These are phyloP conservation scores for Pteropus rufus DNA, from an alignment of 2,797 vertebrate species.

Conservation along the genomic window DNA sequence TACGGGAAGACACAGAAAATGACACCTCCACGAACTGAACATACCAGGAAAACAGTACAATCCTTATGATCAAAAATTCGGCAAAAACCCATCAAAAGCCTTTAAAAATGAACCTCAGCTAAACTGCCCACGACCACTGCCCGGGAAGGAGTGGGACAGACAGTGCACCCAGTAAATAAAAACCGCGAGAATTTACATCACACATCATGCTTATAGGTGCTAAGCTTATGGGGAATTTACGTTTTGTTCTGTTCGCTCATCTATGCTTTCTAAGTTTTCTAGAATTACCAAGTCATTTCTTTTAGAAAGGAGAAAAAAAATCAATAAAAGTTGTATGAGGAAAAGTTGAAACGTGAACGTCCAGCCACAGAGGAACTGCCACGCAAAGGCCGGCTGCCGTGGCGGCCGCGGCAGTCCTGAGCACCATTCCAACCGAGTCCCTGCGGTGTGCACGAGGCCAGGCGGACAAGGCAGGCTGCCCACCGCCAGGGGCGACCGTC, in stretches of 20 bases:
- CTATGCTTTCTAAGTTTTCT: background rate
- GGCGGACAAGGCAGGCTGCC: fast-evolving
- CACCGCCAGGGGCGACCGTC: fast-evolving
- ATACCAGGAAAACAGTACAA: background rate
- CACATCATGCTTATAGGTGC: no score
- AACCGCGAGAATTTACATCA: background rate
- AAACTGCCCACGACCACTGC: fast-evolving
- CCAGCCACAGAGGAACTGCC: no score
- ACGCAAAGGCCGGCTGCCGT: no score
- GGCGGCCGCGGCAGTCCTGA: no score
- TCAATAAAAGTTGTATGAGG: background rate
- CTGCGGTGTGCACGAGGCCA: background rate
- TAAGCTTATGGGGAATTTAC: no score
- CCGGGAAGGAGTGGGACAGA: fast-evolving
- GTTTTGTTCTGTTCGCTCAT: background rate
- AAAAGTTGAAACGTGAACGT: background rate
- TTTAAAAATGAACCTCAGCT: background rate
- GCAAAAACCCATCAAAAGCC: background rate
- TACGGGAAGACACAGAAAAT: background rate
- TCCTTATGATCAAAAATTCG: background rate
- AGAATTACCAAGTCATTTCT: background rate
- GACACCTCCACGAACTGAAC: background rate
- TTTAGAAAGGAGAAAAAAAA: no score
- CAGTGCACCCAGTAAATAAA: no score
- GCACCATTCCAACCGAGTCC: no score